Percentiles rank a stretch among this genome's conserved stretches.
These are phyloP conservation scores for Mythimna pallens DNA, from an alignment of 2,888 invertebrate species.

Conservation along the genomic window DNA sequence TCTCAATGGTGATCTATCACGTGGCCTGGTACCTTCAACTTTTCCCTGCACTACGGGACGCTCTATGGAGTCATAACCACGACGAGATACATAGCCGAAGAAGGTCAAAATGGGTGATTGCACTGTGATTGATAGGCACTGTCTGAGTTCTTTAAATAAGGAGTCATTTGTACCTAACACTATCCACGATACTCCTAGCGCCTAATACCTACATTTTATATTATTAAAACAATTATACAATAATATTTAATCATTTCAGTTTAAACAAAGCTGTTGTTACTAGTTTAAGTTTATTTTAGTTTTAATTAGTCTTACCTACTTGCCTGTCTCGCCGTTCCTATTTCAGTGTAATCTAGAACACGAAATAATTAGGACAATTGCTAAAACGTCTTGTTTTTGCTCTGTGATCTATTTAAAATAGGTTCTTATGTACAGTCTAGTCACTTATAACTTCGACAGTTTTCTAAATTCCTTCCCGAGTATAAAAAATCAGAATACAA, in stretches of 20 bases:
- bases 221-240: neutral
- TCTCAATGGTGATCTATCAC: no score
- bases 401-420: neutral
- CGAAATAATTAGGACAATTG: conserved; percentile 32
- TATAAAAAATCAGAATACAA: no score
- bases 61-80: no score
- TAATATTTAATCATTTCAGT: neutral
- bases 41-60: no score
- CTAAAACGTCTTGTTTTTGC: conserved; percentile 8
- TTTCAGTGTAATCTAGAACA: conserved; percentile 20
- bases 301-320: conserved; percentile 4
- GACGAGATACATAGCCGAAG: no score
- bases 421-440: neutral
- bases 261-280: neutral
- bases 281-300: conserved; percentile 2
- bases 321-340: neutral
- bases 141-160: no score
- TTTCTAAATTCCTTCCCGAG: neutral
- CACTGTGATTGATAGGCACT: no score
- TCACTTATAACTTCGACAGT: neutral
- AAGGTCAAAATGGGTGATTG: no score
- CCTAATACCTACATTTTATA: neutral
- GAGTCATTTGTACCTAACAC: no score
- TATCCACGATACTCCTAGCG: no score
- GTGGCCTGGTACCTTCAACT: no score